These are phyloP conservation scores for Alligator sinensis DNA, from an alignment of 2,113 vertebrate genomes.

Conservation along the genomic window DNA sequence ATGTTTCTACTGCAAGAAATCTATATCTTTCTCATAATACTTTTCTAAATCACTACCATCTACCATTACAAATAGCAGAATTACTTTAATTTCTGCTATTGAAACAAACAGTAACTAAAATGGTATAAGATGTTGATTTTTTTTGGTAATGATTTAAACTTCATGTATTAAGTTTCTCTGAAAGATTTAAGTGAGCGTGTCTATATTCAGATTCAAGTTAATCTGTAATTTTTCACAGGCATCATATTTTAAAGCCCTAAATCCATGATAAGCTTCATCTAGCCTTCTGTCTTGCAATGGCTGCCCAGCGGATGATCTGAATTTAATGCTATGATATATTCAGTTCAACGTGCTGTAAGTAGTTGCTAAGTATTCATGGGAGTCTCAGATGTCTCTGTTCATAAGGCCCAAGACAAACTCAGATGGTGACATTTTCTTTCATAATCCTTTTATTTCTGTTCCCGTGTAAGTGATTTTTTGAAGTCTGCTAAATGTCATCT, in stretches of 20 bases:
- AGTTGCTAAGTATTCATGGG: conserved; percentile 46
- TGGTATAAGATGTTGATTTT: background rate
- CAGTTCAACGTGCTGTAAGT: background rate
- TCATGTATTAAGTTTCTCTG: conserved; percentile 47
- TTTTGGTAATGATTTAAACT: background rate
- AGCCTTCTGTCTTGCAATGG: background rate
- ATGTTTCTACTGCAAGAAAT: background rate
- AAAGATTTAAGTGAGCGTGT: conserved; percentile 36
- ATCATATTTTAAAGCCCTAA: conserved; percentile 48
- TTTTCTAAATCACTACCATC: background rate
- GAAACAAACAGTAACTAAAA: background rate
- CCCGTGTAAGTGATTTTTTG: conserved; percentile 54
- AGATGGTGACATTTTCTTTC: conserved; percentile 72
- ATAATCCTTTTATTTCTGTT: conserved; percentile 64
- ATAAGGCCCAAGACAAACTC: conserved; percentile 62
- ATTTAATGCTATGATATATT: conserved; percentile 39
- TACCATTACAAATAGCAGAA: background rate
- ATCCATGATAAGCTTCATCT: background rate
- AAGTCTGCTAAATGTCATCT: conserved; percentile 64
- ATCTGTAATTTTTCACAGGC: conserved; percentile 28
- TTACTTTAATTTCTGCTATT: background rate
- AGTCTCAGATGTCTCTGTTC: conserved; percentile 21
- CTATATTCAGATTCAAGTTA: background rate
- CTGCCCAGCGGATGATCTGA: conserved; percentile 24
- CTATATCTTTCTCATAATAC: background rate